Evolutionary conservation across 2,888 invertebrate species (phyloP), one percentile per base, ranked within the genome.

Genomic region (Papilio protenor): DNA sequence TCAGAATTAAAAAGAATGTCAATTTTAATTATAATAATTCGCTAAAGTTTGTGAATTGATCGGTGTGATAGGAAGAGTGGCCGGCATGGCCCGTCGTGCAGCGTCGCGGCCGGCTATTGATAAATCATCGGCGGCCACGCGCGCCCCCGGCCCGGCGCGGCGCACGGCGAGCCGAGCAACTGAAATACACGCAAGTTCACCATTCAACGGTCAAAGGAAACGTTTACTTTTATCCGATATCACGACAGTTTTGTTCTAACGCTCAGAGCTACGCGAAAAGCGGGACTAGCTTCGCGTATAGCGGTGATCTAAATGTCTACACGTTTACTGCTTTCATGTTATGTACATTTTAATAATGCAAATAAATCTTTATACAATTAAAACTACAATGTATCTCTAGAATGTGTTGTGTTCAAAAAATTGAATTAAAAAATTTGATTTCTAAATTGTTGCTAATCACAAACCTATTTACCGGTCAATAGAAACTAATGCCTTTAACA

Each of bases 81-180:
- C 85, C 86, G 85, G 85, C 85, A 82, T 83, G 83, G 86, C 81
- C 85, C 87, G 91, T 91, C 91, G 91, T 91, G 92, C 92, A 86
- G 86, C 88, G 90, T 91, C 90, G 89, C 87, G 88, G 86, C 84
- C 85, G 83, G 87, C 89, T 90, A 87, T 92, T 92, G 92, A 93
- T 94, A 93, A 93, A 93, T 92, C 92, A 92, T 92, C 90, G 90
- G 87, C 90, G 85, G 89, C 90, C 93, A 92, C 92, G 93, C 93
- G 94, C 93, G 92, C 93, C 91, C 86, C 88, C 89, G 91, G 66
- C 66, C 66, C n/a, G 12, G 45, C 86, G 88, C 89, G 91, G 33
- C 66, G 66, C 45, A 69, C 40, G 21, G 87, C 87, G 79, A 82
- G 79, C 82, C 86, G 88, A 88, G 89, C 90, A 86, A 89, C 89